Conservation (phyloP, 2,888 invertebrate genomes). For the Xylota segnis region DNA sequence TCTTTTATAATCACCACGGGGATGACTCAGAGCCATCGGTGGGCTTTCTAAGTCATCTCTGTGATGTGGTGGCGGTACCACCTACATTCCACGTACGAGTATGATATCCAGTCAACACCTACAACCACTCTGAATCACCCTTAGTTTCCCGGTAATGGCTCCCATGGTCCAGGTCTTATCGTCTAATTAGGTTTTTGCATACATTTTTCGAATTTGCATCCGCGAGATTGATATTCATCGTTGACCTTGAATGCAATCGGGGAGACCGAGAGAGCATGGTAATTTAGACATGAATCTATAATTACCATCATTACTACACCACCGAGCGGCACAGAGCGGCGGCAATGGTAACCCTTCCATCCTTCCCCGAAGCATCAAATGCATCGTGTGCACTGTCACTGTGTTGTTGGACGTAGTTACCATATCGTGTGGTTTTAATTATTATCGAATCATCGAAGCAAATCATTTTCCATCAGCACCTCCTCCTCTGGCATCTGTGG, state of each 20-base stretch:
- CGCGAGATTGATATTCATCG: conserved; percentile 67
- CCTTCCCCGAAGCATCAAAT: not conserved
- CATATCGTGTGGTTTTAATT: conserved; percentile 75
- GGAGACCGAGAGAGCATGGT: conserved; percentile 50
- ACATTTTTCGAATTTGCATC: conserved; percentile 54
- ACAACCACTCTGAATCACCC: conserved; percentile 58
- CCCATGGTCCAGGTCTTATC: conserved; percentile 69
- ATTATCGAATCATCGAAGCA: conserved; percentile 76
- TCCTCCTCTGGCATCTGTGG: conserved; percentile 32
- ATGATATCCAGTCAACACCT: conserved; percentile 19
- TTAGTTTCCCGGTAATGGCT: conserved; percentile 55
- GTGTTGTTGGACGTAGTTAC: conserved; percentile 22
- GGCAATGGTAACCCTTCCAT: conserved; percentile 37
- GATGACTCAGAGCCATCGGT: conserved; percentile 50
- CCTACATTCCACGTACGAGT: conserved; percentile 37
- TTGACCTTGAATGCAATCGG: conserved; percentile 68
- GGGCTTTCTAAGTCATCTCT: conserved; percentile 45
- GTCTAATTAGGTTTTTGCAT: conserved; percentile 57
- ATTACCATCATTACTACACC: conserved; percentile 73
- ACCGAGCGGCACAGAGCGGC: not conserved
- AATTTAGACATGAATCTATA: conserved; percentile 77
- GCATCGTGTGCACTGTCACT: not conserved
- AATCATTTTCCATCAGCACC: conserved; percentile 72
- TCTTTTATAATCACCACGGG: conserved; percentile 56
- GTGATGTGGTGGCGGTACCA: conserved; percentile 24